Evolutionary conservation across 2,888 invertebrate genomes (phyloP).

Genomic region (Orchestes rusci): DNA sequence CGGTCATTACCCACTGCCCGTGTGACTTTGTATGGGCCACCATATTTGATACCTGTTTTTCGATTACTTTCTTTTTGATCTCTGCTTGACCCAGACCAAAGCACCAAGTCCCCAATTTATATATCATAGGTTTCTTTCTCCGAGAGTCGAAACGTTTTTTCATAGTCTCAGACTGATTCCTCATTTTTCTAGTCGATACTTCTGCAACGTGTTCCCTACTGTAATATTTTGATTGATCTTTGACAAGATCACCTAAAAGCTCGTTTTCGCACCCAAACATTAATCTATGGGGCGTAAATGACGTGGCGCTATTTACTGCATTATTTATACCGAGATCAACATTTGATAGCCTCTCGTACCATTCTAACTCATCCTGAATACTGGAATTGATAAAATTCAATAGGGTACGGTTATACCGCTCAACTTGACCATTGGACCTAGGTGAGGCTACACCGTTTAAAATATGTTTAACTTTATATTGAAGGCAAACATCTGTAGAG

Average conservation of each 20-base stretch:
- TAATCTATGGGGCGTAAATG: conserved; percentile 3
- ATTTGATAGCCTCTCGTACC: conserved; percentile 11
- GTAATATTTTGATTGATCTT: too few species aligned
- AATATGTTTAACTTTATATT: conserved; percentile 17
- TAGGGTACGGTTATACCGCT: conserved; percentile 17
- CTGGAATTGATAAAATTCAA: conserved; percentile 11
- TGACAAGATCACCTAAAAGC: background rate
- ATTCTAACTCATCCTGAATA: conserved; percentile 16
- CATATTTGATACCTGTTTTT: too few species aligned
- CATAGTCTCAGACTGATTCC: too few species aligned
- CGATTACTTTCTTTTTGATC: too few species aligned
- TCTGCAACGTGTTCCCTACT: too few species aligned
- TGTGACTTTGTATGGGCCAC: too few species aligned
- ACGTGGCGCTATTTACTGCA: background rate
- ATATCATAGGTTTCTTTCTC: too few species aligned
- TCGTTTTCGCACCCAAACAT: conserved; percentile 7
- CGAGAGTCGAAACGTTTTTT: too few species aligned
- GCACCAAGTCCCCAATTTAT: too few species aligned
- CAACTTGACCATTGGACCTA: conserved; percentile 18
- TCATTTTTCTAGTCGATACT: too few species aligned
- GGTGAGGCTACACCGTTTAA: conserved; percentile 31
- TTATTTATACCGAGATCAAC: conserved; percentile 12
- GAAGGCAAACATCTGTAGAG: conserved; percentile 10
- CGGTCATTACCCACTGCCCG: too few species aligned
- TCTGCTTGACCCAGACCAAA: too few species aligned